Percentiles rank a stretch among this genome's conserved stretches.
Evolutionary conservation across 2,797 vertebrate genomes (phyloP).

Genomic region (Darevskia nairensis): DNA sequence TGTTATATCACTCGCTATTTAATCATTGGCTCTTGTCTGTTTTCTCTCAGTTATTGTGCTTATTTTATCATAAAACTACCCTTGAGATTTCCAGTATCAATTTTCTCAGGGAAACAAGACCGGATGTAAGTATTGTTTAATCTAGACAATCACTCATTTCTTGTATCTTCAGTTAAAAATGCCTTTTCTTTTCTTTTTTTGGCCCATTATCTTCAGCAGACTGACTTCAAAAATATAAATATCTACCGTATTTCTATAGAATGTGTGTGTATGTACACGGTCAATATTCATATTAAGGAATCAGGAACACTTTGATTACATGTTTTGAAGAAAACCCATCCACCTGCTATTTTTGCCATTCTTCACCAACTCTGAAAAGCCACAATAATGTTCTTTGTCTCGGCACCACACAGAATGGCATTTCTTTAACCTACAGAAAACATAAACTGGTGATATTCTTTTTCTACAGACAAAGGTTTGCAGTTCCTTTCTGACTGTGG

Average conservation of each 20-base stretch:
- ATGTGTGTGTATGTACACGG: conserved; percentile 76
- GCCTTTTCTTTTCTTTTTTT: conserved; percentile 72
- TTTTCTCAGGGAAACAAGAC: conserved; percentile 78
- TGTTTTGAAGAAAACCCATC: conserved; percentile 69
- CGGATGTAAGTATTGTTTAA: conserved; percentile 77
- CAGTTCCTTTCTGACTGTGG: conserved; percentile 26
- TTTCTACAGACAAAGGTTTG: conserved; percentile 25
- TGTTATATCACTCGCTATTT: background rate
- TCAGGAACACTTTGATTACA: conserved; percentile 83
- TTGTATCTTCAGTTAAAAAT: conserved; percentile 75
- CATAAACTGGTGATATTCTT: conserved; percentile 57
- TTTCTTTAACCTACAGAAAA: conserved; percentile 74
- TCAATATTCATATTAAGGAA: conserved; percentile 85
- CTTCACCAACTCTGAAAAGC: conserved; percentile 57
- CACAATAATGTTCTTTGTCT: conserved; percentile 64
- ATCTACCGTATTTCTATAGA: conserved; percentile 77
- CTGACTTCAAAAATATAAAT: conserved; percentile 95
- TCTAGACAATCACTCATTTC: conserved; percentile 82
- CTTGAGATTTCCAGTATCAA: conserved; percentile 66
- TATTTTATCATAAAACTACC: conserved; percentile 85
- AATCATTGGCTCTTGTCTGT: conserved; percentile 42
- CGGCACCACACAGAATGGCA: conserved; percentile 60
- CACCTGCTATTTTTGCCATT: conserved; percentile 65
- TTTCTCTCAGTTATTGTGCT: conserved; percentile 85
- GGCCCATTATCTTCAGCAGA: conserved; percentile 78